phyloP scores from a whole-genome alignment of 2,113 vertebrate species.

The Etheostoma spectabile region DNA sequence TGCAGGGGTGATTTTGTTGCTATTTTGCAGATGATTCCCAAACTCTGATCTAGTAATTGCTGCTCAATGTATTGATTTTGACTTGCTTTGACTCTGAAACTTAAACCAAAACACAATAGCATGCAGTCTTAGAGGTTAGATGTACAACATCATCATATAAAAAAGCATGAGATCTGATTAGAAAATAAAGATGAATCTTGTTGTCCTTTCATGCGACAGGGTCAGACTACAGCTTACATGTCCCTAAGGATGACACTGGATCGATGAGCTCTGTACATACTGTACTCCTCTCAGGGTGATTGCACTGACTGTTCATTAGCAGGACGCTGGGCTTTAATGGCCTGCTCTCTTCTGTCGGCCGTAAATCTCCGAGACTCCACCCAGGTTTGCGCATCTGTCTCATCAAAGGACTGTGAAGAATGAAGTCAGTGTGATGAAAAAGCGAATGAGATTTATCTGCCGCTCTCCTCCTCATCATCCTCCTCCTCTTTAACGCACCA shows the following conservation, averaged over 20 bases:
- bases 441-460: conserved; percentile 69
- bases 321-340: conserved; percentile 60
- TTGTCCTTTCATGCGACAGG: conserved; percentile 41
- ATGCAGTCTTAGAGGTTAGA: background rate
- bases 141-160: background rate
- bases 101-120: background rate
- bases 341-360: conserved; percentile 46
- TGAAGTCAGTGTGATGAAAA: conserved; percentile 77
- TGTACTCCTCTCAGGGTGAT: conserved; percentile 46
- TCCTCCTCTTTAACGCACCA: conserved; percentile 15
- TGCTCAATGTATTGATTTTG: background rate
- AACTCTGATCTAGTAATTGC: conserved; percentile 17
- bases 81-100: background rate
- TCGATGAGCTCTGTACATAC: conserved; percentile 50
- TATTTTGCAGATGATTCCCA: conserved; percentile 1
- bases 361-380: conserved; percentile 72
- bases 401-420: conserved; percentile 73
- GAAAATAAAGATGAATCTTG: conserved; percentile 44
- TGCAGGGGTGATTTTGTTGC: conserved; percentile 14
- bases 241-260: conserved; percentile 40
- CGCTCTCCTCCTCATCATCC: conserved; percentile 26
- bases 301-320: conserved; percentile 73
- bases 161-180: conserved; percentile 12
- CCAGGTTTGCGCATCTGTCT: conserved; percentile 72
- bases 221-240: conserved; percentile 27